phyloP scores from a whole-genome alignment of 2,797 vertebrate species.

The Esox lucius region DNA sequence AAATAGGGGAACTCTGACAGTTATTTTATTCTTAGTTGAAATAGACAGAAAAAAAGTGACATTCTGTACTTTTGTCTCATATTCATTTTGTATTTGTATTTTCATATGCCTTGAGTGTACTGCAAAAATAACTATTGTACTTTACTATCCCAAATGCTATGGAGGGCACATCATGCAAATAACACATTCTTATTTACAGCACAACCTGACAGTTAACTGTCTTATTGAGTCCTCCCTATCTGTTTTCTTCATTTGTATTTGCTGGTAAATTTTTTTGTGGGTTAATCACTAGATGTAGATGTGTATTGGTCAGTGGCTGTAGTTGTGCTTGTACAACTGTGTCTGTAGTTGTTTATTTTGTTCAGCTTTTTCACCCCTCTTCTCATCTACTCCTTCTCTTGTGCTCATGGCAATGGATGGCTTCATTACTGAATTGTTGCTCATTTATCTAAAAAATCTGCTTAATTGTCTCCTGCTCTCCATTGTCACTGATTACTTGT shows the following conservation, averaged over 20 bases:
- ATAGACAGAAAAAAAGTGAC: too few relatives aligned
- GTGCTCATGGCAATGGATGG: conserved; percentile 21
- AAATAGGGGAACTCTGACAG: too few relatives aligned
- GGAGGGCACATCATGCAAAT: too few relatives aligned
- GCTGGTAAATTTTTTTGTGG: neutral
- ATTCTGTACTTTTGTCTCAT: too few relatives aligned
- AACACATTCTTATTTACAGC: too few relatives aligned
- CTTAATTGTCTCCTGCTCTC: conserved; percentile 49
- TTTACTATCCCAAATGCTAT: too few relatives aligned
- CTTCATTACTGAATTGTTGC: conserved; percentile 48
- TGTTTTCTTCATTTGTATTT: neutral
- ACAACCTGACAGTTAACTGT: too few relatives aligned
- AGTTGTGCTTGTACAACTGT: neutral
- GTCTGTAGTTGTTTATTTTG: conserved; percentile 15
- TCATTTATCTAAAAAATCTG: conserved; percentile 66
- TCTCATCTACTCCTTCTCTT: conserved; percentile 12
- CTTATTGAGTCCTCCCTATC: conserved; percentile 12
- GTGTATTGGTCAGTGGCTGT: neutral
- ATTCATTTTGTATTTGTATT: too few relatives aligned
- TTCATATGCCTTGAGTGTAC: too few relatives aligned
- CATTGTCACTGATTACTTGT: conserved; percentile 60
- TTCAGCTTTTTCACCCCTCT: conserved; percentile 11
- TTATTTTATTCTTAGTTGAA: too few relatives aligned
- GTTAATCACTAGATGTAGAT: neutral
- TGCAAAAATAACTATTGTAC: too few relatives aligned